These are phyloP conservation scores for Sorex maritimensis DNA, from an alignment of 2,797 vertebrate genomes.

Conservation along the genomic window DNA sequence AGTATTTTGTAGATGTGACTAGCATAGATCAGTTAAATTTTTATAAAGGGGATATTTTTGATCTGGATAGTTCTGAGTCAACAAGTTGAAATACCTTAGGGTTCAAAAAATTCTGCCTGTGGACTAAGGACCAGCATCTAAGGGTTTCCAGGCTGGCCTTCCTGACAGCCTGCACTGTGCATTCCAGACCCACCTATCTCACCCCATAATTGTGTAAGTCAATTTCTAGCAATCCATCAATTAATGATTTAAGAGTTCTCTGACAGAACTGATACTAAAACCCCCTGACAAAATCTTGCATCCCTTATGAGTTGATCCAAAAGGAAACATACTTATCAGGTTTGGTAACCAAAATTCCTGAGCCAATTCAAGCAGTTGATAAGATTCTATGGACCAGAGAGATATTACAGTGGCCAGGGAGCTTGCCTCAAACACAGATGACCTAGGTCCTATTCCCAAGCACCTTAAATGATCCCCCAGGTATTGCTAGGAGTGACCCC, in stretches of 20 bases:
- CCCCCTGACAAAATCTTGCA: neutral
- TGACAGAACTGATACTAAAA: constrained; percentile 18
- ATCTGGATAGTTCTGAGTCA: neutral
- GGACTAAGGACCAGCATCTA: neutral
- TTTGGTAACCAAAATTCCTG: constrained; percentile 7
- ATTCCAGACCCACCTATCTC: constrained; percentile 20
- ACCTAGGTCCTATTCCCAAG: too few species aligned
- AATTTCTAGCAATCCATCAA: neutral
- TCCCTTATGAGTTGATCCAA: constrained; percentile 1
- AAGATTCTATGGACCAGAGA: neutral
- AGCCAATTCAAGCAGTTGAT: constrained; percentile 44
- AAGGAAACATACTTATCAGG: constrained; percentile 33
- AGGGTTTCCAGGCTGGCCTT: neutral
- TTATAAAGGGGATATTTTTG: neutral
- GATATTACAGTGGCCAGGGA: too few species aligned
- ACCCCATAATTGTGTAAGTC: neutral
- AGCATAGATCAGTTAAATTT: constrained; percentile 12
- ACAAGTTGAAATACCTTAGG: neutral
- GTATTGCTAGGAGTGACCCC: too few species aligned
- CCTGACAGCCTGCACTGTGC: neutral
- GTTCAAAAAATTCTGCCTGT: constrained; percentile 42
- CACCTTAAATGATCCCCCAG: too few species aligned
- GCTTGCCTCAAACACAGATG: too few species aligned
- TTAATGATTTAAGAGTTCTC: neutral
- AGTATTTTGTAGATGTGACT: neutral